Base-by-base conservation (phyloP, 37 sponge, comb jelly and placozoan genomes). In the Spongilla lacustris region DNA sequence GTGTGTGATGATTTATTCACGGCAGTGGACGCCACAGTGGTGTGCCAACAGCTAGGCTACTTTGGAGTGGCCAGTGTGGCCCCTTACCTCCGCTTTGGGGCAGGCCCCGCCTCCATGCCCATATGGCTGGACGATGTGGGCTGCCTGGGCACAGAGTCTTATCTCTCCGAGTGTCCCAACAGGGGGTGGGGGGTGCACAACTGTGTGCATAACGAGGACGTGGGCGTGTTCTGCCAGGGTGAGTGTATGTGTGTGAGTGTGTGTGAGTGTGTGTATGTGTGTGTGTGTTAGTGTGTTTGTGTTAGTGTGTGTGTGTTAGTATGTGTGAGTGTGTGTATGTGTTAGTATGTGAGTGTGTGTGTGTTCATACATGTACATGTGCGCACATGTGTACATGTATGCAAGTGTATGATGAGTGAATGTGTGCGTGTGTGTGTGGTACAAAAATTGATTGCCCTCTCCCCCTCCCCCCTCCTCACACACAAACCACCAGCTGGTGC, bases 131-230 rank as follows among this genome's bases (percentile, higher is more conserved):
- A 89, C 73, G 69, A 89, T 35, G 80, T 79, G 36, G 19, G 27
- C 6, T 89, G 90, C 81, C 33, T 26, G 32, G 90, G 90, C 4
- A 71, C 69, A 68, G 90, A 89, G 69, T 21, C 36, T 8, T 26
- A 28, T 22, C 33, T 89, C 22, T 29, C 34, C 74, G 74, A 84
- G 12, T 89, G 90, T 58, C 6, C 34, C 4, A 68, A 75, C 24
- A 12, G 23, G 28, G 81, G 78, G 0, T 36, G 71, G 75, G 89
- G 90, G 14, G 34, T 31, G 1, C 80, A 80, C 49, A 84, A 84
- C 69, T 89, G 90, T 68, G 80, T 50, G 36, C 85, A 89, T 76
- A 79, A 31, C 73, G 89, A 89, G 76, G 90, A 89, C 50, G 85
- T 75, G 25, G 90, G 90, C 27, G 81, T 84, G 22, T 11, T 68